phyloP scores from a whole-genome alignment of 2,888 invertebrate species.

The Ernsta delagoae region DNA sequence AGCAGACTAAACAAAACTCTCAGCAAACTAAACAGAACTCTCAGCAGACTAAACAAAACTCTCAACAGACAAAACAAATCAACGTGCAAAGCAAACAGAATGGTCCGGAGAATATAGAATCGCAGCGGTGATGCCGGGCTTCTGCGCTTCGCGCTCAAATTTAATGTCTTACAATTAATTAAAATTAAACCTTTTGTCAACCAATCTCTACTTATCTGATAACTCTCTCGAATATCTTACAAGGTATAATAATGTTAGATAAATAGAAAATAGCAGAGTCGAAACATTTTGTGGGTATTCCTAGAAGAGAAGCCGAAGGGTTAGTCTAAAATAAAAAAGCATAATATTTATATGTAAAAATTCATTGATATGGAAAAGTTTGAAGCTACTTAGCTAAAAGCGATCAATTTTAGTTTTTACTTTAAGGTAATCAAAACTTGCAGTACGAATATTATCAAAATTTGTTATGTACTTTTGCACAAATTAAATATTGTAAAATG shows the following conservation, averaged over 20 bases:
- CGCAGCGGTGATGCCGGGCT: constrained; percentile 46
- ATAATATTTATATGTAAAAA: too few species aligned
- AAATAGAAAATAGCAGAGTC: background rate
- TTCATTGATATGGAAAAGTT: too few species aligned
- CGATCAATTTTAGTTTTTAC: too few species aligned
- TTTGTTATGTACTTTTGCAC: background rate
- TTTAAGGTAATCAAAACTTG: background rate
- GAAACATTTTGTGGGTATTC: background rate
- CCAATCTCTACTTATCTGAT: constrained; percentile 17
- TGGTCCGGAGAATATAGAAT: constrained; percentile 17
- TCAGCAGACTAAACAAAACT: constrained; percentile 21
- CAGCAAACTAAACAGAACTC: constrained; percentile 9
- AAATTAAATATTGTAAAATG: background rate
- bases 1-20: background rate
- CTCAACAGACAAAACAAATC: background rate
- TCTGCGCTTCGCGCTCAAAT: constrained; percentile 44
- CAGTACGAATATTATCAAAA: too few species aligned
- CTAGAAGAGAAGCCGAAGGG: background rate
- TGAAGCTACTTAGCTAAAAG: too few species aligned
- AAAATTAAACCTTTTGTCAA: constrained; percentile 13
- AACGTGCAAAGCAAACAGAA: constrained; percentile 4
- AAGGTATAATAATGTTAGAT: background rate
- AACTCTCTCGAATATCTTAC: background rate
- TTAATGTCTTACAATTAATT: constrained; percentile 26
- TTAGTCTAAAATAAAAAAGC: background rate